Evolutionary conservation across 2,888 invertebrate genomes (phyloP), one percentile per base, ranked within the genome.

Genomic region (Nipponacmea schrenckii): DNA sequence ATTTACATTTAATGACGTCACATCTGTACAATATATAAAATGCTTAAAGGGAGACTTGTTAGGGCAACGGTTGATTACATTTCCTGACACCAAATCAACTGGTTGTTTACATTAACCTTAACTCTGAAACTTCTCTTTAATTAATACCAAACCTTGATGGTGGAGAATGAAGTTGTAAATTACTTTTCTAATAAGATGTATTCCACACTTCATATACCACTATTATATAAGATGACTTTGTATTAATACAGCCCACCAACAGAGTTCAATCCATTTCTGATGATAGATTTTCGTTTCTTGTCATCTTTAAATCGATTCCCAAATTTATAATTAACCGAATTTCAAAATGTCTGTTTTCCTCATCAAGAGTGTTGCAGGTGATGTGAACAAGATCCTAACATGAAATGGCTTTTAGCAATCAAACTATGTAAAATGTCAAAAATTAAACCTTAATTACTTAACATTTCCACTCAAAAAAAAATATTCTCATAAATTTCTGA

Each of bases 371-470:
- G 24, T 24, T 56, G 56, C 56, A 56, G 56, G 56, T 56, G 56
- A 56, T 56, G 24, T 24, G 20, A 24, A 56, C 56, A 24, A 24
- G 56, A 24, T 39, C 24, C 14, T 56, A 24, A 56, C 56, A 56
- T 24, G 14, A 14, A 56, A 14, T 24, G 56, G 20, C 56, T 24
- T 56, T 56, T 56, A 56, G 24, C 24, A 20, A 56, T 56, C 56
- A 24, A 39, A 56, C 56, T 12, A 20, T 56, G 56, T 24, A 20
- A 24, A 56, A 56, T 56, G 56, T 56, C 56, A 56, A 24, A 56
- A 56, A 56, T 56, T 56, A 56, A 39, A 56, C n/a, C 56, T 56
- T 56, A 56, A 56, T 56, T 56, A 56, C 56, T 56, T 56, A 56
- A 56, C 56, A 56, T 56, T 24, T 56, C 56, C 24, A 56, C 56